Evolutionary conservation across 2,888 invertebrate species (phyloP).

Genomic region (Lymantria monacha): DNA sequence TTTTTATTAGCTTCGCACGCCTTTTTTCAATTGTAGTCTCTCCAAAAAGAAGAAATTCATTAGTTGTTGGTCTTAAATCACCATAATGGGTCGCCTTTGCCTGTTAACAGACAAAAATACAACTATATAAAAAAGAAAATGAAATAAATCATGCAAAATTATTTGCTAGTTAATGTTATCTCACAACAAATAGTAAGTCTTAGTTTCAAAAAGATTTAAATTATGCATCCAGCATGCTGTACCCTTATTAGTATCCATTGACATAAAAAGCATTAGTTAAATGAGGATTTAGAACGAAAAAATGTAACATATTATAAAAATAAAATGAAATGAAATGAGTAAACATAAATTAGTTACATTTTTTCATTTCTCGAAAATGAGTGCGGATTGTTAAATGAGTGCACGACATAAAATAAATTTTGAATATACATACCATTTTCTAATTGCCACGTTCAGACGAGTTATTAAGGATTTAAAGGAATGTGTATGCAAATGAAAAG

Average conservation of each 20-base stretch:
- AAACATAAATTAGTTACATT: conserved; percentile 29
- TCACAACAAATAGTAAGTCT: conserved; percentile 81
- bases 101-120: conserved; percentile 41
- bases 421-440: conserved; percentile 67
- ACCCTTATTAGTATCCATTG: conserved; percentile 47
- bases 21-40: conserved; percentile 14
- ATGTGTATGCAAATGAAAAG: conserved; percentile 52
- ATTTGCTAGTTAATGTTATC: conserved; percentile 59
- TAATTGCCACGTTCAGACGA: conserved; percentile 43
- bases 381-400: conserved; percentile 69
- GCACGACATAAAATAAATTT: conserved; percentile 68
- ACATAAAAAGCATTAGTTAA: conserved; percentile 60
- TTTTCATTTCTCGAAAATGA: conserved; percentile 60
- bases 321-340: background rate
- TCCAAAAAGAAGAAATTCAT: background rate
- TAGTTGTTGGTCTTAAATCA: conserved; percentile 24
- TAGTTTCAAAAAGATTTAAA: conserved; percentile 23
- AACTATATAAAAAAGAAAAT: conserved; percentile 1
- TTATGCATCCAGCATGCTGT: conserved; percentile 55
- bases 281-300: conserved; percentile 38
- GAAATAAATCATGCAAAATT: conserved; percentile 20
- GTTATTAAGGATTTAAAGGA: conserved; percentile 53
- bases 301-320: conserved; percentile 26
- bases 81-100: conserved; percentile 61
- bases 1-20: conserved; percentile 12